Evolutionary conservation across 2,113 vertebrate species (phyloP).

Genomic region (Pseudonaja textilis): DNA sequence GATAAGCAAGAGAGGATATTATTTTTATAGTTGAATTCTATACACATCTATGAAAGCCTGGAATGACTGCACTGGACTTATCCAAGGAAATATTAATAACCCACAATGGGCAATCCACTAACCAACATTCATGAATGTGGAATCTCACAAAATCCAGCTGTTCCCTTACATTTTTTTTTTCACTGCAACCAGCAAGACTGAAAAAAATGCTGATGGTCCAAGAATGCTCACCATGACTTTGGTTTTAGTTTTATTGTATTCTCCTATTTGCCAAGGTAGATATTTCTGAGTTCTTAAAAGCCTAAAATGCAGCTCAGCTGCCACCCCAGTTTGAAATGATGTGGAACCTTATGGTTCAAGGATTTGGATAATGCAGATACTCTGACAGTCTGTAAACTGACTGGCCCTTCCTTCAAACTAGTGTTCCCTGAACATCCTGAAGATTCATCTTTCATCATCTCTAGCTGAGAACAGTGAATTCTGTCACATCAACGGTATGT

Average conservation of each 20-base stretch:
- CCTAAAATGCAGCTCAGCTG: not conserved
- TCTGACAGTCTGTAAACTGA: not conserved
- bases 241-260: not conserved
- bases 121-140: not conserved
- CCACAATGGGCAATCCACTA: not conserved
- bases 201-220: not conserved
- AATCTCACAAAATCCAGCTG: not conserved
- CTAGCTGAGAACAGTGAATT: not conserved
- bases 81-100: not conserved
- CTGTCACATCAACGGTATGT: not conserved
- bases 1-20: not conserved
- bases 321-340: not conserved
- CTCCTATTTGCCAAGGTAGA: not conserved
- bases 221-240: not conserved
- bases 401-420: not conserved
- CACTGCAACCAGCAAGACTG: not conserved
- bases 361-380: not conserved
- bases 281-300: not conserved
- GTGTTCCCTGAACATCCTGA: not conserved
- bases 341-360: not conserved
- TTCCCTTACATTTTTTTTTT: not conserved
- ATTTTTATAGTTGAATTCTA: not conserved
- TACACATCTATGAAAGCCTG: not conserved
- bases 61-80: not conserved
- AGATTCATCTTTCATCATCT: not conserved